Base-by-base conservation (phyloP, 2,797 vertebrate species). In the Sternotherus odoratus region DNA sequence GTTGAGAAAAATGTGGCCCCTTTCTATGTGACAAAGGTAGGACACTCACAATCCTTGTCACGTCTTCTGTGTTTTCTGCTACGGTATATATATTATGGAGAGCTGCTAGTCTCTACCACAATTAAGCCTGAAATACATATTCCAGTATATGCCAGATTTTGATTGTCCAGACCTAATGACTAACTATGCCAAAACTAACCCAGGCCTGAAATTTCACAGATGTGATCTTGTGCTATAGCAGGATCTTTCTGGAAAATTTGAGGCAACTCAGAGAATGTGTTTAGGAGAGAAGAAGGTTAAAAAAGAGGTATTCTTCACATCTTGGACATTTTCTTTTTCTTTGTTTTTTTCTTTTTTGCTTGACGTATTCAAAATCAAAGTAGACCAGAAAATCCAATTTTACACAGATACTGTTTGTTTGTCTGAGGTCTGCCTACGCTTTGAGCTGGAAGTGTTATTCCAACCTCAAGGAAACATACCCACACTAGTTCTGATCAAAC, bases 141-240 rank as follows among this genome's bases (percentile, higher is more conserved):
- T 80, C 86, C 75, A 90, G 78, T 12, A 88, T 17, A 82, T 91
- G 53, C 4, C 23, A 91, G n/a, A 60, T 2, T 82, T 86, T 6
- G 83, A 0, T 88, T 89, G 89, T 95, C 53, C 87, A 24, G 69
- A 15, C 43, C 43, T 8, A 46, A 48, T 46, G 26, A 26, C 26
- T 75, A 75, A 46, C 39, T 74, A 46, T 46, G 43, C 24, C 26
- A 48, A 26, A 75, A 75, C 26, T 48, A 28, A 75, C 7, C 72
- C 13, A 26, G 4, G 82, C 82, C 89, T 39, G 5, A 87, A 94
- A 91, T 90, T 93, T 89, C 87, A 74, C 72, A 91, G n/a, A 13
- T 0, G 0, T 63, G 90, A 30, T 92, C 11, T 83, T 93, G 49
- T 0, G 0, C n/a, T 21, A 87, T 94, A 92, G 49, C 3, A 2